Conservation (phyloP, 2,113 vertebrate species). For the Anolis carolinensis region DNA sequence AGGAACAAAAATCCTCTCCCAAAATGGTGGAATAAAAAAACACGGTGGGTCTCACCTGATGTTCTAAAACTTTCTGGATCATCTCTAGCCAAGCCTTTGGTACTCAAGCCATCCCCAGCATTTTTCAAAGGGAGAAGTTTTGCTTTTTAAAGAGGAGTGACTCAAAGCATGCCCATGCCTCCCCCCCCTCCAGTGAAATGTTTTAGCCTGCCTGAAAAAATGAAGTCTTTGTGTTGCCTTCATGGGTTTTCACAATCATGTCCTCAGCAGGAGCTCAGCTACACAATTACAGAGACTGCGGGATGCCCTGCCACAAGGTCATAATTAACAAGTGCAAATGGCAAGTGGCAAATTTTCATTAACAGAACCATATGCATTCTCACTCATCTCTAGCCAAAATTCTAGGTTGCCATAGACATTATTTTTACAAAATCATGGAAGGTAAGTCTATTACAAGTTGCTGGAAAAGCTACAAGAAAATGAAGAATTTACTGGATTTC, state of each 20-base stretch:
- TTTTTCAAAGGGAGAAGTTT: not conserved
- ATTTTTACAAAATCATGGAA: not conserved
- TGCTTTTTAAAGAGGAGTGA: not conserved
- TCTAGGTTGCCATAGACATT: not conserved
- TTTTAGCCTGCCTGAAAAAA: not conserved
- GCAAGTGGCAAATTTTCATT: slow-evolving; percentile 23
- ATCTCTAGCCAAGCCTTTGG: not conserved
- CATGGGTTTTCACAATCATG: slow-evolving; percentile 17
- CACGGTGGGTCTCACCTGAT: not conserved
- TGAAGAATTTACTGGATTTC: not conserved
- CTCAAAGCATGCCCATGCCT: not conserved
- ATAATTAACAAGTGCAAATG: slow-evolving; percentile 30
- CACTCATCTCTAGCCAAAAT: not conserved
- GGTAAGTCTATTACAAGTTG: not conserved
- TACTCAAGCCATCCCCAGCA: not conserved
- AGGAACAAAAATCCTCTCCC: not conserved
- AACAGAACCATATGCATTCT: slow-evolving; percentile 2
- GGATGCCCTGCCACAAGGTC: not conserved
- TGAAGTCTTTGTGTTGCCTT: not conserved
- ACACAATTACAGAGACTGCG: slow-evolving; percentile 15
- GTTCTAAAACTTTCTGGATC: not conserved
- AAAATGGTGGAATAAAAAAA: not conserved
- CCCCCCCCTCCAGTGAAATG: not conserved
- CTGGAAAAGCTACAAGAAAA: not conserved
- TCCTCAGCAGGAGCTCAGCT: not conserved